Percentiles rank a stretch among this genome's conserved stretches.
Evolutionary conservation across 2,888 invertebrate species (phyloP).

Genomic region (Agriopis marginaria): DNA sequence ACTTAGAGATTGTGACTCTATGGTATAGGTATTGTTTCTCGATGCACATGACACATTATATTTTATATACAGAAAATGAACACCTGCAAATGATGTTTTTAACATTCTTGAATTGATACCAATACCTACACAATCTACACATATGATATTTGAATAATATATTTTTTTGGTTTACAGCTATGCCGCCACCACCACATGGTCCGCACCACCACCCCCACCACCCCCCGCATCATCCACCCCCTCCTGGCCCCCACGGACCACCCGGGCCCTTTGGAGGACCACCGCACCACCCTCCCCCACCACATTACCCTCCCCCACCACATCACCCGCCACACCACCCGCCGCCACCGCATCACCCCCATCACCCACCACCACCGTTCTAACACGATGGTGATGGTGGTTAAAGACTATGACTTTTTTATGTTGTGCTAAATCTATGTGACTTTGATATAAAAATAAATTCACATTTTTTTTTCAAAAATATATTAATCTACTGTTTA

Average conservation of each 20-base stretch:
- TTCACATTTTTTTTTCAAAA: background rate
- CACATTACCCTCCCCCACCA: constrained; percentile 33
- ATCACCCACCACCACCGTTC: constrained; percentile 29
- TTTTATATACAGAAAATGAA: no score
- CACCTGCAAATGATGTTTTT: no score
- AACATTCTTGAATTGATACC: no score
- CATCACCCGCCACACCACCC: constrained; percentile 29
- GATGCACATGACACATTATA: no score
- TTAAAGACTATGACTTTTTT: background rate
- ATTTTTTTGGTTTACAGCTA: constrained; percentile 45
- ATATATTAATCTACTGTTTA: background rate
- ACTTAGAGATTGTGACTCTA: no score
- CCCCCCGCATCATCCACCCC: constrained; percentile 35
- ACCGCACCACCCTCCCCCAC: constrained; percentile 36
- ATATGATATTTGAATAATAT: background rate
- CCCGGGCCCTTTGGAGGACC: constrained; percentile 38
- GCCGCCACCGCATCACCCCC: constrained; percentile 27
- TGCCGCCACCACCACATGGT: constrained; percentile 53
- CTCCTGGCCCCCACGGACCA: constrained; percentile 28
- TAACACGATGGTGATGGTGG: constrained; percentile 4
- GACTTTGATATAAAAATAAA: background rate
- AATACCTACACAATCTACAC: no score
- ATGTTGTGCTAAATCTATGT: background rate
- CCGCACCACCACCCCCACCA: constrained; percentile 42
- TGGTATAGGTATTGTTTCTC: no score